Evolutionary conservation across 2,888 invertebrate genomes (phyloP).

Genomic region (Hypolimnas misippus): DNA sequence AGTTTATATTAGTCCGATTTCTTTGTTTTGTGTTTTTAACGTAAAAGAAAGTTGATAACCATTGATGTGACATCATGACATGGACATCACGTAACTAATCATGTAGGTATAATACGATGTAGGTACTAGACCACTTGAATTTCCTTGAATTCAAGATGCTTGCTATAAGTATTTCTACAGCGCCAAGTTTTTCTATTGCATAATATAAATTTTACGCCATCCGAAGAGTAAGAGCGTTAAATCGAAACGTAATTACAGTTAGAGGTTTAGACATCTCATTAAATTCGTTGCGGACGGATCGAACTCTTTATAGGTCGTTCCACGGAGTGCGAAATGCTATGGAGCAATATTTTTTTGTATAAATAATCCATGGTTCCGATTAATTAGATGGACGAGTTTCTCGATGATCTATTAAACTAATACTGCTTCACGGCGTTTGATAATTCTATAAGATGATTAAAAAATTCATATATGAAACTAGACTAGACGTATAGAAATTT

Average conservation of each 20-base stretch:
- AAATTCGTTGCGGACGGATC: conserved; percentile 32
- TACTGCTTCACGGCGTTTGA: background rate
- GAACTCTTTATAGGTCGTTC: conserved; percentile 17
- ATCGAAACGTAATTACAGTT: conserved; percentile 33
- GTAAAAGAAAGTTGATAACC: no score
- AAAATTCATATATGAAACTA: no score
- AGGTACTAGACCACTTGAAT: background rate
- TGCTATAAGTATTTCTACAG: background rate
- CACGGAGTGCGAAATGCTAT: conserved; percentile 10
- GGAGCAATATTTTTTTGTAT: conserved; percentile 14
- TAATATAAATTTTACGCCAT: conserved; percentile 33
- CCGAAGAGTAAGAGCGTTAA: conserved; percentile 33
- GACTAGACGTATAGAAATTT: no score
- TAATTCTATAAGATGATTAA: no score
- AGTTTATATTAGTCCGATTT: no score
- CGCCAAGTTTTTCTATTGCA: conserved; percentile 10
- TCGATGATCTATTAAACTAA: background rate
- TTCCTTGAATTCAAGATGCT: background rate
- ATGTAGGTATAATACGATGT: no score
- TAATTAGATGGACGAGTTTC: background rate
- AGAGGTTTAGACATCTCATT: conserved; percentile 36
- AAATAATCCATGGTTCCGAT: background rate
- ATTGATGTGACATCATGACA: no score
- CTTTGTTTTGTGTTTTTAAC: no score
- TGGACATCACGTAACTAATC: no score